Conservation (phyloP, 2,888 invertebrate species). For the Lasioglossum figueresi region DNA sequence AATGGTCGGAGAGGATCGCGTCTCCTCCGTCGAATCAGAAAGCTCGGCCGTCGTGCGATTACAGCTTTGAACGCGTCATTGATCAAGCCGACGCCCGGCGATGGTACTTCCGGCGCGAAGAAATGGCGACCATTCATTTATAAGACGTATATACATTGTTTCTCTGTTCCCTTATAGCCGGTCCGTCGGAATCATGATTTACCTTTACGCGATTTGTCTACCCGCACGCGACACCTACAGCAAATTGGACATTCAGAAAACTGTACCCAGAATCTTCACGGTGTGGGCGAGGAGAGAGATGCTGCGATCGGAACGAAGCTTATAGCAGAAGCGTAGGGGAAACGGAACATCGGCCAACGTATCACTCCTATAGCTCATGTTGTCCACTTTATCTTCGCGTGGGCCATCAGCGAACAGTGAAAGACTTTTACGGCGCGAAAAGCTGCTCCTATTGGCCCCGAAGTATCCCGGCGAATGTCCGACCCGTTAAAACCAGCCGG, state of each 20-base stretch:
- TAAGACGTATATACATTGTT: background rate
- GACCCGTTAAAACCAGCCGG: constrained; percentile 3
- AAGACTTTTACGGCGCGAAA: constrained; percentile 22
- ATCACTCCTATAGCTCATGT: constrained; percentile 1
- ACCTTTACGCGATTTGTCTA: constrained; percentile 9
- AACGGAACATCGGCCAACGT: background rate
- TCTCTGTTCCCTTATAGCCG: background rate
- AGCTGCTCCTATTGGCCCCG: constrained; percentile 1
- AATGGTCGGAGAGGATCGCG: background rate
- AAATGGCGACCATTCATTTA: constrained; percentile 14
- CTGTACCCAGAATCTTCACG: background rate
- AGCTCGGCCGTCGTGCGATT: background rate
- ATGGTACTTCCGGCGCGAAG: background rate
- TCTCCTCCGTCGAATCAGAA: background rate
- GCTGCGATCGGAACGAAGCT: background rate
- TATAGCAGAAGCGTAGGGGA: background rate
- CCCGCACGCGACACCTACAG: constrained; percentile 4
- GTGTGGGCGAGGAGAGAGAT: background rate
- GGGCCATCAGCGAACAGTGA: constrained; percentile 1
- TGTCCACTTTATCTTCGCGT: constrained; percentile 6
- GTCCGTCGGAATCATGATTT: constrained; percentile 6
- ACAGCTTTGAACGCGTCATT: background rate
- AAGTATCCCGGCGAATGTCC: constrained; percentile 2
- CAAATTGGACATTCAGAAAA: constrained; percentile 17
- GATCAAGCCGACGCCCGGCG: background rate